Evolutionary conservation across 2,113 vertebrate species (phyloP), one percentile per base, ranked within the genome.

Genomic region (Colossoma macropomum): DNA sequence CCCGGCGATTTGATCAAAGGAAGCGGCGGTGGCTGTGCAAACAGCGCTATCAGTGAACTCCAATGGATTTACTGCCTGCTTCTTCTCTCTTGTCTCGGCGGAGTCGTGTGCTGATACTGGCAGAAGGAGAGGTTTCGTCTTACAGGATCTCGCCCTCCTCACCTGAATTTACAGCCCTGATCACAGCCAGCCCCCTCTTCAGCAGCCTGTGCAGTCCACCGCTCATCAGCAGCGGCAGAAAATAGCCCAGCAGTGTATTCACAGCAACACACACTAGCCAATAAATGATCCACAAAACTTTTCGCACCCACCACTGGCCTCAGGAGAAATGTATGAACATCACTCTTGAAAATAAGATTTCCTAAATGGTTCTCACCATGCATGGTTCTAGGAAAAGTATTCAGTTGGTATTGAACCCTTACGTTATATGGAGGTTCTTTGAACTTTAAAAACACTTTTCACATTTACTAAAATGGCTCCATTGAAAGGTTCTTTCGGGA

Each of bases 41-140:
- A 94, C 92, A 94, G 89, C 91, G 73, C 93, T 94, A 94, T 94
- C 94, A 93, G 93, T 93, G 92, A 91, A 92, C 92, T 92, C 92
- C 92, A 87, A 89, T 90, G 91, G 92, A 95, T 95, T 95, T 95
- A 94, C 92, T 93, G 93, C 92, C 93, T 93, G 91, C 93, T 93
- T 94, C 92, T 93, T 94, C 93, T 94, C 92, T 93, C 92, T 92
- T 94, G 92, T 94, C 92, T 94, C 91, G 87, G 82, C 54, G 81
- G 90, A 93, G 92, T 92, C 89, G 87, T 93, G 91, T 88, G 88
- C 92, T 93, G 91, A 93, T 92, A 91, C 91, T 89, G 89, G 78
- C 91, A 84, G 85, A 91, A 92, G 92, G 86, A 82, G 50, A 81
- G 90, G 92, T 93, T 92, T 94, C 91, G 89, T 93, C 92, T 94